A percentile compares a stretch with the other conserved stretches of the same genome.
phyloP scores from a whole-genome alignment of 1,140 invertebrate genomes.

The Cyclargus thomasi region DNA sequence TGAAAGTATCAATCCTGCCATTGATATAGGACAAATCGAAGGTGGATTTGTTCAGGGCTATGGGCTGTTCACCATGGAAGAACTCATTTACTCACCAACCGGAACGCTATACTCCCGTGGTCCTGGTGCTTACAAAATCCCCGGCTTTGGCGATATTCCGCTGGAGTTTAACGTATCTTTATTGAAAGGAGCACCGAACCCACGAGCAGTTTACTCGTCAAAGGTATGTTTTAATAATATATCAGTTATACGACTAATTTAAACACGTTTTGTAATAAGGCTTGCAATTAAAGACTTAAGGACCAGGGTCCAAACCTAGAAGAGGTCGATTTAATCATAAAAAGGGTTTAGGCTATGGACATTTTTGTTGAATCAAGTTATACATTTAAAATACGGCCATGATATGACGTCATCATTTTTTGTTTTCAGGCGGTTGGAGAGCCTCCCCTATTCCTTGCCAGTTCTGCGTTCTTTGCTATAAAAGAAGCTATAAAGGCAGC shows the following conservation, averaged over 20 bases:
- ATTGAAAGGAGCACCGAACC: conserved; percentile 90
- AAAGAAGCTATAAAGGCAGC: conserved; percentile 91
- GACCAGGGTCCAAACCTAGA: too few relatives aligned
- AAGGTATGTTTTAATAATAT: conserved; percentile 87
- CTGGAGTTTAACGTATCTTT: conserved; percentile 94
- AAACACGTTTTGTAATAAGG: too few relatives aligned
- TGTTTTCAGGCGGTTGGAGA: conserved; percentile 91
- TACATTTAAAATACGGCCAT: too few relatives aligned
- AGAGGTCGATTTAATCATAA: too few relatives aligned
- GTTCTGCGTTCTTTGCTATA: conserved; percentile 92
- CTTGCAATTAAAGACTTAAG: too few relatives aligned
- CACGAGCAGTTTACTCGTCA: conserved; percentile 93
- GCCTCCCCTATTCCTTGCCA: conserved; percentile 93
- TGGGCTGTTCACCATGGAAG: conserved; percentile 93
- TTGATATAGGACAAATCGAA: conserved; percentile 97
- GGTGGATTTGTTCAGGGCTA: conserved; percentile 96
- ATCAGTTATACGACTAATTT: too few relatives aligned
- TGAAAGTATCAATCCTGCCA: conserved; percentile 94
- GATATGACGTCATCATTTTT: background rate
- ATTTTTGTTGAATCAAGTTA: too few relatives aligned
- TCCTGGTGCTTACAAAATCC: conserved; percentile 95
- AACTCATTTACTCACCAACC: conserved; percentile 88
- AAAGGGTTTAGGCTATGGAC: too few relatives aligned
- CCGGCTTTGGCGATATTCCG: conserved; percentile 92
- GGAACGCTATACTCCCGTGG: conserved; percentile 89